phyloP scores from a whole-genome alignment of 1,140 invertebrate genomes.

The Leptestheria dahalacensis region DNA sequence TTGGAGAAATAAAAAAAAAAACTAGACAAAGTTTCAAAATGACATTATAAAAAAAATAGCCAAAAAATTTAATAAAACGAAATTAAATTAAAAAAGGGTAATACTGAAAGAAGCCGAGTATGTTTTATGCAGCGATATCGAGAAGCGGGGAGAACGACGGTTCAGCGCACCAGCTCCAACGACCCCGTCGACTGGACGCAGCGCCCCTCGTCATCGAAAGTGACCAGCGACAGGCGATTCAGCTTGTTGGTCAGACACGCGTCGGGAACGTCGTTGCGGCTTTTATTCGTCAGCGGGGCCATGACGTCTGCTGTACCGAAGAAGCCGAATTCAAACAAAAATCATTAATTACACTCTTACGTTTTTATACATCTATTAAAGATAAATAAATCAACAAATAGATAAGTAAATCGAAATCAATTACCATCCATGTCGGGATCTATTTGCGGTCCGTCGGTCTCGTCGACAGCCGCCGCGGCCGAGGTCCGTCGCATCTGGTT shows the following conservation, averaged over 20 bases:
- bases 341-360: not conserved
- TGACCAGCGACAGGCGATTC: slow-evolving; percentile 4
- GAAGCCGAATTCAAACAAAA: not conserved
- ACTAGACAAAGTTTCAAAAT: too few species aligned
- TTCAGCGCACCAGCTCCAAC: not conserved
- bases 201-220: slow-evolving; percentile 8
- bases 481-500: not conserved
- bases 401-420: not conserved
- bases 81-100: too few species aligned
- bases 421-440: slow-evolving; percentile 7
- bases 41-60: too few species aligned
- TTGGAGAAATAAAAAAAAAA: not conserved
- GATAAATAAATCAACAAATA: not conserved
- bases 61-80: too few species aligned
- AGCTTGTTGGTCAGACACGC: slow-evolving; percentile 4
- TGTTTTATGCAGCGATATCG: too few species aligned
- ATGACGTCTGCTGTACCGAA: not conserved
- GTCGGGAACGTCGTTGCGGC: not conserved
- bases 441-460: not conserved
- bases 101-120: too few species aligned
- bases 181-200: not conserved
- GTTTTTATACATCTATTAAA: not conserved
- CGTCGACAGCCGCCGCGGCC: not conserved
- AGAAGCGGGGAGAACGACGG: too few species aligned
- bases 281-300: slow-evolving; percentile 4